Evolutionary conservation across 2,113 vertebrate genomes (phyloP).

Genomic region (Atherinomorus stipes): DNA sequence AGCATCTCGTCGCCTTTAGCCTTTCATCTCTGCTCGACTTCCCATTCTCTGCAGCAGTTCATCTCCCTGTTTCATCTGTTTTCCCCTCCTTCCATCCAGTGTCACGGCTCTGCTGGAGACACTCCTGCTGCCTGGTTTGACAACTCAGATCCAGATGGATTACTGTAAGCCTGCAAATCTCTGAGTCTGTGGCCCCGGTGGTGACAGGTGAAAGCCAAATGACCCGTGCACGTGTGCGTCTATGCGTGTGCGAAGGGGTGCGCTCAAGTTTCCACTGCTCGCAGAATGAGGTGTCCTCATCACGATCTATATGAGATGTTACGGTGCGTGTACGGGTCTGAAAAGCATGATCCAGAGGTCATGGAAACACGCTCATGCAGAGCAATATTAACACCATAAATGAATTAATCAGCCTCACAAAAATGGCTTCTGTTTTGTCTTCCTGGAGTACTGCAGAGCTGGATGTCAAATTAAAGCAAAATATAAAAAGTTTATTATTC

Average conservation of each 20-base stretch:
- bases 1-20: constrained; percentile 2
- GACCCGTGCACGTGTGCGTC: constrained; percentile 3
- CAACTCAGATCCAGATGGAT: constrained; percentile 59
- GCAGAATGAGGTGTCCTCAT: constrained; percentile 29
- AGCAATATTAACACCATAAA: too few species aligned
- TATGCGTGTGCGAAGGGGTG: neutral
- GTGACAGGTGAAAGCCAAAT: constrained; percentile 60
- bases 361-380: too few species aligned
- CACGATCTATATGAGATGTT: constrained; percentile 11
- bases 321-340: neutral
- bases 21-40: neutral
- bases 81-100: neutral
- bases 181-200: constrained; percentile 29
- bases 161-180: constrained; percentile 66
- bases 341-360: too few species aligned
- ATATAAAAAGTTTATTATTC: too few species aligned
- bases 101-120: constrained; percentile 29
- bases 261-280: constrained; percentile 21
- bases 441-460: too few species aligned
- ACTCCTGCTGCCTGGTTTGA: constrained; percentile 30
- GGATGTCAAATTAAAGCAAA: too few species aligned
- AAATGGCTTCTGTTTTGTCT: too few species aligned
- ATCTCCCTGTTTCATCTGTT: constrained; percentile 14
- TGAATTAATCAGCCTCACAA: too few species aligned
- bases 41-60: constrained; percentile 17